A percentile compares a stretch with the other conserved stretches of the same genome.
These are phyloP conservation scores for Metalampra italica DNA, from an alignment of 2,888 invertebrate genomes.

Conservation along the genomic window DNA sequence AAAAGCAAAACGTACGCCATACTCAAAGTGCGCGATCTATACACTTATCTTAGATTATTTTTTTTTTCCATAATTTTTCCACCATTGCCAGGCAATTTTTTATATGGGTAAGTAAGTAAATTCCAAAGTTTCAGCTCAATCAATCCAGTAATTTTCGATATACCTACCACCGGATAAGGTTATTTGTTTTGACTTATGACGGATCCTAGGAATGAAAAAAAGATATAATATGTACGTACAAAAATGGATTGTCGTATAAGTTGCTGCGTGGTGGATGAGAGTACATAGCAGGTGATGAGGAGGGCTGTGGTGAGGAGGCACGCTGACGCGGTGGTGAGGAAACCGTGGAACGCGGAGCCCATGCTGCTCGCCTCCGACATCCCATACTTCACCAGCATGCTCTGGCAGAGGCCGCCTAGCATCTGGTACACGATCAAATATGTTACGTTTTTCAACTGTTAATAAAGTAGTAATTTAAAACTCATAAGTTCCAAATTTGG, in stretches of 20 bases:
- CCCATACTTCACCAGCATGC: constrained; percentile 88
- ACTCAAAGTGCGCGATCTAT: too few species aligned
- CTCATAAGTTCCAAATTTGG: too few species aligned
- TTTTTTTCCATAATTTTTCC: too few species aligned
- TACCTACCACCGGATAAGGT: too few species aligned
- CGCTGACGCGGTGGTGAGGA: constrained; percentile 88
- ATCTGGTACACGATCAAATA: constrained; percentile 64
- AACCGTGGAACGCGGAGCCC: constrained; percentile 88
- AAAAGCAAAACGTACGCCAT: too few species aligned
- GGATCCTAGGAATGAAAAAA: too few species aligned
- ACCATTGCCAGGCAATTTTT: too few species aligned
- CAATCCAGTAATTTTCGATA: too few species aligned
- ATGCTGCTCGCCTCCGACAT: constrained; percentile 84
- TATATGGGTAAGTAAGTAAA: too few species aligned
- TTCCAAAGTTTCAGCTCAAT: too few species aligned
- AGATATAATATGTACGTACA: constrained; percentile 37
- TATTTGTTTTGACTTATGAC: too few species aligned
- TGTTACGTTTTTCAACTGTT: background rate
- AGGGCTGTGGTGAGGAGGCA: constrained; percentile 88
- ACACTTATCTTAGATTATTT: too few species aligned
- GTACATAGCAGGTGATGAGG: constrained; percentile 86
- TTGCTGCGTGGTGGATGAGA: constrained; percentile 86
- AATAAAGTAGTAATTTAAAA: background rate
- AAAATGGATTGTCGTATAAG: constrained; percentile 89
- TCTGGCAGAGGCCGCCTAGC: constrained; percentile 89